Base-by-base conservation (phyloP, 2,797 vertebrate genomes). In the Melanitta fusca region DNA sequence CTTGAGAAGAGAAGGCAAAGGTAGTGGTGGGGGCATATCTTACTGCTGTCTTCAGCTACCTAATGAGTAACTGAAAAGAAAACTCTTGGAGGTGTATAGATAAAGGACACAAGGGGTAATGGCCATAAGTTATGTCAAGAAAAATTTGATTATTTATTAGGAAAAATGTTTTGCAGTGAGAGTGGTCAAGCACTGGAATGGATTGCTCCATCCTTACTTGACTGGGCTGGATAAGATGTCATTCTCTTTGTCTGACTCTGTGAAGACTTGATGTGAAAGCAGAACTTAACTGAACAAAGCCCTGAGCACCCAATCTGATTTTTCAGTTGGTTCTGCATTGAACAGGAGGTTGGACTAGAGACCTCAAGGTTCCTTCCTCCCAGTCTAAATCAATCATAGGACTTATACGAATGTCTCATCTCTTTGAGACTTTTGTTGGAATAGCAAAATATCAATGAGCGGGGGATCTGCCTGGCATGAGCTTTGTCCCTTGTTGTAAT, bases 261-360 rank as follows among this genome's bases (percentile, higher is more conserved):
- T 47, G 53, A 71, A 19, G 78, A 24, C 30, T 80, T 80, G 27
- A 13, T 47, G 41, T 17, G 49, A 34, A 78, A 88, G 73, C 28
- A 93, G 58, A 28, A 54, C 88, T 58, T 93, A 80, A 41, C 93
- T 69, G 81, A 82, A 79, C 81, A 85, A 74, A 90, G 43, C 69
- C 82, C 72, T 56, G 61, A 75, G 66, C 83, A 95, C 54, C 58
- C 65, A 32, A 11, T 34, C 58, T 56, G 45, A 51, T 58, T 92
- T 64, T 28, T 53, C 13, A 28, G n/a, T 30, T 90, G 88, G 57
- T 54, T 85, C 45, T 81, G 62, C 65, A 28, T 3, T 28, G 54
- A 74, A 82, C 56, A 70, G 49, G 38, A 85, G 22, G 6, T 54
- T 56, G 73, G 25, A 66, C 57, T 25, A 75, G 71, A 87, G 20